Percentiles rank a stretch among this genome's conserved stretches.
These are phyloP conservation scores for Larimichthys polyactis DNA, from an alignment of 2,113 vertebrate species.

Conservation along the genomic window DNA sequence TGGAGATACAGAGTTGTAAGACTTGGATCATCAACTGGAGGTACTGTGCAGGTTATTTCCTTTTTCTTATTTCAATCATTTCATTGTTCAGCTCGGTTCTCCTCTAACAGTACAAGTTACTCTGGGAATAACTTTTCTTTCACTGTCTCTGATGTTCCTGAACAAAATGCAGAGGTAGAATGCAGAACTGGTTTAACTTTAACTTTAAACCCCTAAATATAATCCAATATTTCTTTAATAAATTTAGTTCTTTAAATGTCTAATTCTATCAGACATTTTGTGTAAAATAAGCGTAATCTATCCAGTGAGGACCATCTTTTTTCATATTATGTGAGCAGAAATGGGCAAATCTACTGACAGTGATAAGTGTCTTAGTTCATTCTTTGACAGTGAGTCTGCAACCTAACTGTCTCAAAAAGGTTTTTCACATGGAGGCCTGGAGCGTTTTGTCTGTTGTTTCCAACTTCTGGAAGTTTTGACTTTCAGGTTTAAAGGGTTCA, in stretches of 20 bases:
- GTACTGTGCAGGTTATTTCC: neutral
- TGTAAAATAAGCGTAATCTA: too few relatives aligned
- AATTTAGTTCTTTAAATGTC: neutral
- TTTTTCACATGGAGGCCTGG: neutral
- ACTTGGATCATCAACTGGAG: neutral
- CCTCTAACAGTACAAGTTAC: neutral
- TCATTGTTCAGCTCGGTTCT: neutral
- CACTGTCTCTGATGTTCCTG: neutral
- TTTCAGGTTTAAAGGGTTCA: neutral
- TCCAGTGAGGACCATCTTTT: neutral
- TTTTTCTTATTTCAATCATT: neutral
- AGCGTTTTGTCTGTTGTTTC: neutral
- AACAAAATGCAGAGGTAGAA: neutral
- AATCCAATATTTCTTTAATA: neutral
- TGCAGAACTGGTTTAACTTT: neutral
- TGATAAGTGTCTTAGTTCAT: neutral
- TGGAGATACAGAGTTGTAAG: neutral
- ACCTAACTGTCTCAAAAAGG: neutral
- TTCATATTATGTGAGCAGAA: neutral
- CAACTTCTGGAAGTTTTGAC: constrained; percentile 2
- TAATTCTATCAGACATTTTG: neutral
- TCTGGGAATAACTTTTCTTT: neutral
- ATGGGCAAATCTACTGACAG: neutral
- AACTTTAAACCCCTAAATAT: neutral
- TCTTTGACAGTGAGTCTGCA: constrained; percentile 1